Conservation (phyloP, 2,888 invertebrate species). For the Diabrotica balteata region DNA sequence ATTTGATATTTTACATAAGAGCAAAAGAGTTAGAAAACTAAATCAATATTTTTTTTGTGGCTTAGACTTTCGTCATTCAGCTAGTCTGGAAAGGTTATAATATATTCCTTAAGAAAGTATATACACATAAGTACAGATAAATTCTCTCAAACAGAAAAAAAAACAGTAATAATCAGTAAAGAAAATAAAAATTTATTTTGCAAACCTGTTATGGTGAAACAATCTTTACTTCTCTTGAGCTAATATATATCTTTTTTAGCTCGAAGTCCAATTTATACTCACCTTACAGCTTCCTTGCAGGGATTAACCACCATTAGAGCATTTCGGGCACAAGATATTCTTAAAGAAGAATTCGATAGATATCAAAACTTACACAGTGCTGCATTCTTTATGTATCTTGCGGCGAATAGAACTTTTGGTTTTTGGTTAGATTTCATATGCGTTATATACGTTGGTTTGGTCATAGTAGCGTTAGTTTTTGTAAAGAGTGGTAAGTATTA, state of each 20-base stretch:
- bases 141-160: no score
- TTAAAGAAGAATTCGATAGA: constrained; percentile 68
- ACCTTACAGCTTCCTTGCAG: constrained; percentile 76
- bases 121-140: no score
- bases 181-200: no score
- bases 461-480: constrained; percentile 70
- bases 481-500: constrained; percentile 62
- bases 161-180: no score
- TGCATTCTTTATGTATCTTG: constrained; percentile 72
- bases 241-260: constrained; percentile 60
- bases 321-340: constrained; percentile 68
- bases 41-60: no score
- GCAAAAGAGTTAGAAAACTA: no score
- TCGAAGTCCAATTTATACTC: constrained; percentile 79
- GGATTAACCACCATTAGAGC: constrained; percentile 80
- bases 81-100: no score
- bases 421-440: constrained; percentile 74
- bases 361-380: constrained; percentile 73
- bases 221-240: no score
- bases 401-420: constrained; percentile 73
- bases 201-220: no score
- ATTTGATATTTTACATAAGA: no score
- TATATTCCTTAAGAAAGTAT: no score
- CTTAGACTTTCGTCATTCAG: no score
- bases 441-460: constrained; percentile 69